Conservation (phyloP, 2,797 vertebrate genomes). For the Fistularia tabacaria region DNA sequence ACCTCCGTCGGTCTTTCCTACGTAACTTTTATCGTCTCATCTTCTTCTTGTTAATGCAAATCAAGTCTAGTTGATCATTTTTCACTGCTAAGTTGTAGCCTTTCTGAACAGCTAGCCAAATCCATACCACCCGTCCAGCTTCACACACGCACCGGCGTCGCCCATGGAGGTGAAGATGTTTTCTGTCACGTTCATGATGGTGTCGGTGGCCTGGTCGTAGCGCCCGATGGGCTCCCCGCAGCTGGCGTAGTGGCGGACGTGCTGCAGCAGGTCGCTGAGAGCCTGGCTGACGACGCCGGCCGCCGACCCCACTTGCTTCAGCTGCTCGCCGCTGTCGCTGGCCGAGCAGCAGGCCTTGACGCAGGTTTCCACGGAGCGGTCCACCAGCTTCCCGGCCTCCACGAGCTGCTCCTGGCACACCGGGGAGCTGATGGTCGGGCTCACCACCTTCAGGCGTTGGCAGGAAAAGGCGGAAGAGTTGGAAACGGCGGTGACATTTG, state of each 20-base stretch:
- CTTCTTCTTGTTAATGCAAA: no score
- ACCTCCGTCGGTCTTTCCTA: no score
- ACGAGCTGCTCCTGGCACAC: constrained; percentile 98
- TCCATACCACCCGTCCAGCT: no score
- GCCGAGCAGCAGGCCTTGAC: constrained; percentile 91
- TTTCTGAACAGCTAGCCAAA: no score
- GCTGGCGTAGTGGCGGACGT: constrained; percentile 95
- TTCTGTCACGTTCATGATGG: constrained; percentile 98
- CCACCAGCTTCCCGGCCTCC: constrained; percentile 95
- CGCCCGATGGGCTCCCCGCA: constrained; percentile 95
- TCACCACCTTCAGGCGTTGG: constrained; percentile 82
- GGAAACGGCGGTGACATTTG: neutral
- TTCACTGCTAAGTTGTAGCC: no score
- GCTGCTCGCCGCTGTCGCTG: constrained; percentile 84
- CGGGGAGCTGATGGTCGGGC: constrained; percentile 96
- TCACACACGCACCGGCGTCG: constrained; percentile 87
- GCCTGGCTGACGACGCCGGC: constrained; percentile 93
- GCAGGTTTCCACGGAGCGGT: constrained; percentile 94
- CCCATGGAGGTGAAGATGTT: constrained; percentile 99
- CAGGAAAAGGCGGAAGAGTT: neutral
- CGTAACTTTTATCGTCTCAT: no score
- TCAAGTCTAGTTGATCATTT: no score
- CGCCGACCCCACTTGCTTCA: constrained; percentile 91
- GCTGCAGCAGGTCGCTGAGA: constrained; percentile 91
- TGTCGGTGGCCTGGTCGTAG: constrained; percentile 98